Conservation (phyloP, 1,140 invertebrate genomes). For the Ostrea edulis region DNA sequence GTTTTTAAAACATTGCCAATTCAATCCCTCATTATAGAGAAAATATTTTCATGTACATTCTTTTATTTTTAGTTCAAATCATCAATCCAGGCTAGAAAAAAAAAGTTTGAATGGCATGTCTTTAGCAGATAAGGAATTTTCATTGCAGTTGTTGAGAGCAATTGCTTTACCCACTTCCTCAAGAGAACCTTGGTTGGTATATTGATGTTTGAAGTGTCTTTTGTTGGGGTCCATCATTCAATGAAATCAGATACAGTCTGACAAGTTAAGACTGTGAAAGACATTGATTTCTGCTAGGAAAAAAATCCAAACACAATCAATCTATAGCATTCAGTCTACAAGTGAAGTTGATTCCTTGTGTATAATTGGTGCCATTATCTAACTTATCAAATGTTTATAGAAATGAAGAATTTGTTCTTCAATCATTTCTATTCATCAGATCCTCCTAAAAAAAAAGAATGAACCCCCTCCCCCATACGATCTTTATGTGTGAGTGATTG, state of each 20-base stretch:
- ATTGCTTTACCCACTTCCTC: background rate
- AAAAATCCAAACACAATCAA: background rate
- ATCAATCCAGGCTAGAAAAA: slow-evolving; percentile 1
- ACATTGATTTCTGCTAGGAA: background rate
- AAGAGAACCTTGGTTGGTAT: background rate
- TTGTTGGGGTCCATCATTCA: slow-evolving; percentile 8
- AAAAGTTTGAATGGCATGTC: slow-evolving; percentile 10
- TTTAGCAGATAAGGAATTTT: slow-evolving; percentile 35
- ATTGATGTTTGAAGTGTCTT: slow-evolving; percentile 18
- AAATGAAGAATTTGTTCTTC: too few relatives aligned
- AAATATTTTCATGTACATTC: slow-evolving; percentile 16
- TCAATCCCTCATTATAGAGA: slow-evolving; percentile 8
- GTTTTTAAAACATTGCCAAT: background rate
- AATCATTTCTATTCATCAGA: too few relatives aligned
- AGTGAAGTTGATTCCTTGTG: too few relatives aligned
- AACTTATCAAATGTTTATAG: too few relatives aligned
- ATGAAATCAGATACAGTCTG: background rate
- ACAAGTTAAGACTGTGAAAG: background rate
- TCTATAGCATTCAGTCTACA: background rate
- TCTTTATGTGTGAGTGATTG: too few relatives aligned
- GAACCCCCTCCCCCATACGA: too few relatives aligned
- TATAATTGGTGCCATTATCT: too few relatives aligned
- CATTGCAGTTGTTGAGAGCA: background rate
- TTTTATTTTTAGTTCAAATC: slow-evolving; percentile 1
- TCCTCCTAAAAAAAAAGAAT: too few relatives aligned